These are phyloP conservation scores for Andricus curvator DNA, from an alignment of 2,888 invertebrate genomes.

Conservation along the genomic window DNA sequence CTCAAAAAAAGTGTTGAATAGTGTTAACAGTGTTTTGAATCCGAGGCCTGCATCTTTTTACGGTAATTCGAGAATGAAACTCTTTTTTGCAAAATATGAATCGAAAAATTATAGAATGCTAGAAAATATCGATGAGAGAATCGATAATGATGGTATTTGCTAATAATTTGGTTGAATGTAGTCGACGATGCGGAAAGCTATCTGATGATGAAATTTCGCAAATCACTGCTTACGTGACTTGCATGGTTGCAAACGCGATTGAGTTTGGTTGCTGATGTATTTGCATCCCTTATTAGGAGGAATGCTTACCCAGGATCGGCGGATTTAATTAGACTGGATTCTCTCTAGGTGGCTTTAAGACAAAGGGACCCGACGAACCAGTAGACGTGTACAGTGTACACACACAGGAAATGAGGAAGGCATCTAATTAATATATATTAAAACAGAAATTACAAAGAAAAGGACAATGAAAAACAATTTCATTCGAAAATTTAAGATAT, in stretches of 20 bases:
- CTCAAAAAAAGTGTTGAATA: too few relatives aligned
- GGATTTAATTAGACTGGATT: conserved; percentile 54
- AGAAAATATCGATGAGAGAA: not conserved
- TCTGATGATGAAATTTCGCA: conserved; percentile 35
- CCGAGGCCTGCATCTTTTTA: too few relatives aligned
- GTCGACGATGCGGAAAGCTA: conserved; percentile 3
- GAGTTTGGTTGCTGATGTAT: conserved; percentile 47
- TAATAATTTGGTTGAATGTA: conserved; percentile 17
- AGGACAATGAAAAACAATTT: too few relatives aligned
- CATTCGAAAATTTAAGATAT: too few relatives aligned
- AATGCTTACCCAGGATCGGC: conserved; percentile 45
- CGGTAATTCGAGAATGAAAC: not conserved
- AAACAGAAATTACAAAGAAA: too few relatives aligned
- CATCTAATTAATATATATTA: not conserved
- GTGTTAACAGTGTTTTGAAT: too few relatives aligned
- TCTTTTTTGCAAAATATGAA: not conserved
- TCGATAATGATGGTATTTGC: conserved; percentile 7
- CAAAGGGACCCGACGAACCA: conserved; percentile 24
- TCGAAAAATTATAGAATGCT: not conserved
- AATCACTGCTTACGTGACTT: conserved; percentile 32
- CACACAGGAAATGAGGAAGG: not conserved
- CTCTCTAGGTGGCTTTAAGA: conserved; percentile 47
- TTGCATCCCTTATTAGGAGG: conserved; percentile 52
- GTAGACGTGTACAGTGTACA: not conserved
- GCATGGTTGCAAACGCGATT: conserved; percentile 29